phyloP scores from a whole-genome alignment of 1,140 invertebrate genomes.

The Paraescarpia echinospica region DNA sequence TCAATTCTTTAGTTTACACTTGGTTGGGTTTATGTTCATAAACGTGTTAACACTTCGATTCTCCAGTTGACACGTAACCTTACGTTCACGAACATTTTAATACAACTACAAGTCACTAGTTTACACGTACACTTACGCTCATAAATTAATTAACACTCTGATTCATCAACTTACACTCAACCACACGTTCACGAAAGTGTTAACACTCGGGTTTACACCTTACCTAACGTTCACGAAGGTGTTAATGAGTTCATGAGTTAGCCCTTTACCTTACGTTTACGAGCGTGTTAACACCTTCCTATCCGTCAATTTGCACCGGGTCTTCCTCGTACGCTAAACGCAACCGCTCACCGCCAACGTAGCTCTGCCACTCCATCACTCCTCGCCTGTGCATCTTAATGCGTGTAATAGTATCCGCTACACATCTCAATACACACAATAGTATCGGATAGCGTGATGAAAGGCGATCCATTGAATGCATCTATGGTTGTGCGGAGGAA shows the following conservation, averaged over 20 bases:
- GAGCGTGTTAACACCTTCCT: not conserved
- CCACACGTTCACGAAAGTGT: not conserved
- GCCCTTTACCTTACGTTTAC: not conserved
- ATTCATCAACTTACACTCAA: not conserved
- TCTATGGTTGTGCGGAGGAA: not conserved
- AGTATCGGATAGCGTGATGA: not conserved
- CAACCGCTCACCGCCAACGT: not conserved
- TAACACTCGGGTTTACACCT: not conserved
- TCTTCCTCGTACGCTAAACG: not conserved
- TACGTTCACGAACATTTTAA: not conserved
- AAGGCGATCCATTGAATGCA: not conserved
- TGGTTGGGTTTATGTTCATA: not conserved
- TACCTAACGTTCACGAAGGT: not conserved
- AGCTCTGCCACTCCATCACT: not conserved
- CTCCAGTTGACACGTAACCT: not conserved
- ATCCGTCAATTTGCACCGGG: not conserved
- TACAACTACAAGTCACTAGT: not conserved
- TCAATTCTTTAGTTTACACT: not conserved
- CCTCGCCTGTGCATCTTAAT: not conserved
- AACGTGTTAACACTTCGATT: not conserved
- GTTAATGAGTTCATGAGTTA: not conserved
- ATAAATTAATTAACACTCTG: not conserved
- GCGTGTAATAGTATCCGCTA: not conserved
- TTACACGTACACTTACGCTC: not conserved
- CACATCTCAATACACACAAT: not conserved